These are phyloP conservation scores for Pyxicephalus adspersus DNA, from an alignment of 2,113 vertebrate species.

Conservation along the genomic window DNA sequence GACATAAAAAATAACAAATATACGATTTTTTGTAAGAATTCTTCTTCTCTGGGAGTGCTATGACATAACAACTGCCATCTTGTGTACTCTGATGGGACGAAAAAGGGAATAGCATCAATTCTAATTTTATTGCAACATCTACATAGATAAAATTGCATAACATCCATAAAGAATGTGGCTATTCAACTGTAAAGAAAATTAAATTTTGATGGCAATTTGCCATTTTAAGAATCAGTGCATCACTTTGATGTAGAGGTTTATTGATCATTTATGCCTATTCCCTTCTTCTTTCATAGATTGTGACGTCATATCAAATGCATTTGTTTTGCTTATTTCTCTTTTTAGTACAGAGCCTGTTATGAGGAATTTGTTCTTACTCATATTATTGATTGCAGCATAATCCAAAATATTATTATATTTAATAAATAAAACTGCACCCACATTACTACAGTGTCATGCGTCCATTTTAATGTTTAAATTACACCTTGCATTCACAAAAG, in stretches of 20 bases:
- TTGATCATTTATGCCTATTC: conserved; percentile 34
- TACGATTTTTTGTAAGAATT: conserved; percentile 24
- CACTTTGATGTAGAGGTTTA: neutral
- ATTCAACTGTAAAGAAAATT: neutral
- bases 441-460: too few relatives aligned
- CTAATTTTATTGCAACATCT: conserved; percentile 19
- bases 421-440: too few relatives aligned
- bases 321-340: conserved; percentile 29
- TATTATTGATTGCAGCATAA: conserved; percentile 11
- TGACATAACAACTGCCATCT: conserved; percentile 52
- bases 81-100: conserved; percentile 39
- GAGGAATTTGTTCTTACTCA: neutral
- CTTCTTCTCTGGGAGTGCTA: conserved; percentile 50
- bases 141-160: conserved; percentile 12
- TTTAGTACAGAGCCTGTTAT: conserved; percentile 18
- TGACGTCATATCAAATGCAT: conserved; percentile 30
- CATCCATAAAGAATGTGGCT: neutral
- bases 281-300: conserved; percentile 39
- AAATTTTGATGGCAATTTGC: neutral
- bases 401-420: conserved; percentile 6
- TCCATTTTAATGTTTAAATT: too few relatives aligned
- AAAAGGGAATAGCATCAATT: conserved; percentile 38
- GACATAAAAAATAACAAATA: too few relatives aligned
- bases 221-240: neutral
- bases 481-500: too few relatives aligned